Percentiles rank a stretch among this genome's conserved stretches.
Conservation (phyloP, 2,113 vertebrate genomes). For the Chelonoidis abingdonii region DNA sequence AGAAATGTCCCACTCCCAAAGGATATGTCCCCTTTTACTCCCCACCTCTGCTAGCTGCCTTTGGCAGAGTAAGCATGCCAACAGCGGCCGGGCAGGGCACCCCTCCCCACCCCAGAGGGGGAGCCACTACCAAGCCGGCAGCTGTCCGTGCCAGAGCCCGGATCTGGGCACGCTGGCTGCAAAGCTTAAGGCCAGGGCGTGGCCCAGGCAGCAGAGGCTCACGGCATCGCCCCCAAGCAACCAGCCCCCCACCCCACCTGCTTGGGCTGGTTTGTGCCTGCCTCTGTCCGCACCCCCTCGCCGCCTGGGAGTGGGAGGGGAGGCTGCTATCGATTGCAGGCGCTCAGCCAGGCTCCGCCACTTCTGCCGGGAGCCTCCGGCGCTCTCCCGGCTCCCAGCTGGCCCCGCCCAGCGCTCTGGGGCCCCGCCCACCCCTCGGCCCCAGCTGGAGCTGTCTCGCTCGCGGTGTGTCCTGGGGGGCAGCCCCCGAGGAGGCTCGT, state of each 20-base stretch:
- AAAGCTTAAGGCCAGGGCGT: not conserved
- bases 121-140: no score
- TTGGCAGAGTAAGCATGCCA: not conserved
- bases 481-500: not conserved
- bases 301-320: not conserved
- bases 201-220: not conserved
- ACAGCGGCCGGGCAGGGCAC: no score
- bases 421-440: not conserved
- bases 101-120: no score
- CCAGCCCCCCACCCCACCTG: not conserved
- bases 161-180: not conserved
- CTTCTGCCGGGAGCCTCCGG: no score
- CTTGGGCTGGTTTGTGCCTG: not conserved
- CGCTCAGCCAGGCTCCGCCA: not conserved
- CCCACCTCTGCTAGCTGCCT: no score
- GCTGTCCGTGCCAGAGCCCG: not conserved
- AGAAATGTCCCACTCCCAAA: not conserved
- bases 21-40: not conserved
- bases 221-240: not conserved
- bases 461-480: no score
- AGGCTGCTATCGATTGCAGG: no score
- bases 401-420: not conserved
- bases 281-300: not conserved
- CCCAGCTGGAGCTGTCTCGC: no score
- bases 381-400: no score